Percentiles rank a stretch among this genome's conserved stretches.
Conservation (phyloP, 2,113 vertebrate genomes). For the Hydrolagus affinis region DNA sequence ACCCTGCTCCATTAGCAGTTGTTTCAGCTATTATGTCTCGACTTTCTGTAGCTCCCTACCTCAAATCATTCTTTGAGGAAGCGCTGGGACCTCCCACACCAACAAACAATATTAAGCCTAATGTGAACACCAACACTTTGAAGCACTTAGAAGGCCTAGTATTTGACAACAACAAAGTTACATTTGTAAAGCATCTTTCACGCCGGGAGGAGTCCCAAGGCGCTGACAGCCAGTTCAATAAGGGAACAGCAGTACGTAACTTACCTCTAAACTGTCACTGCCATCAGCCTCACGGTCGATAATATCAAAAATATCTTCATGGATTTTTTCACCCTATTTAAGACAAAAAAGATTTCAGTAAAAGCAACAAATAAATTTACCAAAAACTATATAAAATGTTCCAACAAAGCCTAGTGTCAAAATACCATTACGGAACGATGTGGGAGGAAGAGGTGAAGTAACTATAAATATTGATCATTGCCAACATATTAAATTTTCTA, state of each 20-base stretch:
- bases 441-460: not conserved
- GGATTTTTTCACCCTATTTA: conserved; percentile 90
- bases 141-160: too few species aligned
- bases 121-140: too few species aligned
- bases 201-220: too few species aligned
- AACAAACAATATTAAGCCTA: too few species aligned
- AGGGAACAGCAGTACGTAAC: conserved; percentile 28
- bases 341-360: not conserved
- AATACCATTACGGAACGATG: not conserved
- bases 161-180: too few species aligned
- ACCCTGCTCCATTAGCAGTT: too few species aligned
- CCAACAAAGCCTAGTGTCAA: not conserved
- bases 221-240: too few species aligned
- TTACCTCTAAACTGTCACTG: conserved; percentile 94
- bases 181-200: too few species aligned
- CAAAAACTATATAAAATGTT: conserved; percentile 4
- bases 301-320: conserved; percentile 97
- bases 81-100: too few species aligned
- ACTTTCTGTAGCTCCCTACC: too few species aligned
- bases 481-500: not conserved
- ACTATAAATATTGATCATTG: not conserved
- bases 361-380: not conserved
- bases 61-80: too few species aligned
- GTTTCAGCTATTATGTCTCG: too few species aligned
- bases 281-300: conserved; percentile 96